phyloP scores from a whole-genome alignment of 2,888 invertebrate genomes.

The Heliconius ethilla region DNA sequence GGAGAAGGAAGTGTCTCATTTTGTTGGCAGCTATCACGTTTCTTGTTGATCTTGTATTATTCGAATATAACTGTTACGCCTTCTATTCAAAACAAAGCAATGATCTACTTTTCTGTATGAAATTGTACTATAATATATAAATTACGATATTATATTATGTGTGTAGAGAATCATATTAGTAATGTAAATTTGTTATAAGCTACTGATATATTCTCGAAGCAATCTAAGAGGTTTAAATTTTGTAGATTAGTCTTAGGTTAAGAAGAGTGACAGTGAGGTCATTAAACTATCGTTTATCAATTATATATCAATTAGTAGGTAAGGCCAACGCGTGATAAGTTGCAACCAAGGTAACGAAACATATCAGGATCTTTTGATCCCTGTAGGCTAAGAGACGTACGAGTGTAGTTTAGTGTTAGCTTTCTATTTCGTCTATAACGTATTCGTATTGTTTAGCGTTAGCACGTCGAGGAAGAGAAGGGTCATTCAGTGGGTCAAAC shows the following conservation, averaged over 20 bases:
- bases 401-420: slow-evolving; percentile 38
- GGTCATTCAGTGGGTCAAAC: slow-evolving; percentile 50
- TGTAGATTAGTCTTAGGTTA: slow-evolving; percentile 29
- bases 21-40: slow-evolving; percentile 41
- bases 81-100: slow-evolving; percentile 47
- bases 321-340: slow-evolving; percentile 81
- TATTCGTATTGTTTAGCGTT: slow-evolving; percentile 45
- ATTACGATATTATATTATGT: slow-evolving; percentile 17
- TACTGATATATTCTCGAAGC: slow-evolving; percentile 42
- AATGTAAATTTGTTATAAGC: slow-evolving; percentile 31
- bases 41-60: slow-evolving; percentile 67
- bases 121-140: slow-evolving; percentile 22
- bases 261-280: slow-evolving; percentile 21
- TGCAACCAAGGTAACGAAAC: slow-evolving; percentile 88
- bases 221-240: slow-evolving; percentile 39
- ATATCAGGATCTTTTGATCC: slow-evolving; percentile 87
- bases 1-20: slow-evolving; percentile 29
- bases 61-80: slow-evolving; percentile 64
- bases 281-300: slow-evolving; percentile 44
- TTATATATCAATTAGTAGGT: slow-evolving; percentile 75
- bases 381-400: slow-evolving; percentile 68
- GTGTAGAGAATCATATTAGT: slow-evolving; percentile 32
- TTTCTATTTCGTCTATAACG: slow-evolving; percentile 44
- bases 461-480: slow-evolving; percentile 47
- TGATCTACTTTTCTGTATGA: slow-evolving; percentile 30